Conservation (phyloP, 2,797 vertebrate species). For the Periophthalmus magnuspinnatus region DNA sequence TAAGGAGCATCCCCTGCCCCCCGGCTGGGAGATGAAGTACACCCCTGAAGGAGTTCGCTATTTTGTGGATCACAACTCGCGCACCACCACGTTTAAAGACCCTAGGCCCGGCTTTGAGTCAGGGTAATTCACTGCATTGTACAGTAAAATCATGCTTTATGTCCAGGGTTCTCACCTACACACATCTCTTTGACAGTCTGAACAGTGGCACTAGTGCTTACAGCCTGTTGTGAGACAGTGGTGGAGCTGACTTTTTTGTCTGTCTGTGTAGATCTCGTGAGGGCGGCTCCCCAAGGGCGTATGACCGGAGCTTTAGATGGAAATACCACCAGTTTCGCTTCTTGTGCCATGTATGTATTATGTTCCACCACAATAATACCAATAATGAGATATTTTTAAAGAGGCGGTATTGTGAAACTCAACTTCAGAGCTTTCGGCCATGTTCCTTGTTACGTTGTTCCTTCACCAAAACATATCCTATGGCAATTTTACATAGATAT, state of each 20-base stretch:
- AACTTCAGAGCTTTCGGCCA: too few relatives aligned
- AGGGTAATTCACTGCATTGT: constrained; percentile 75
- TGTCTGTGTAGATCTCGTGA: constrained; percentile 80
- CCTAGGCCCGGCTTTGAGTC: constrained; percentile 95
- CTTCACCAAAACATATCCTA: too few relatives aligned
- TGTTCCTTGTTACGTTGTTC: too few relatives aligned
- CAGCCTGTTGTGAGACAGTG: neutral
- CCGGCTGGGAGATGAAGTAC: constrained; percentile 99
- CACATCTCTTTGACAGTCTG: neutral
- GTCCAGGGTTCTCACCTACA: too few relatives aligned
- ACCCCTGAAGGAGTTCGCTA: constrained; percentile 94
- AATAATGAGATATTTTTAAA: neutral
- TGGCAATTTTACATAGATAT: too few relatives aligned
- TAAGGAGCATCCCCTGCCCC: constrained; percentile 94
- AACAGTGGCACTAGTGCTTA: neutral
- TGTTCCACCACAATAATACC: neutral
- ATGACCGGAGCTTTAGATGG: constrained; percentile 97
- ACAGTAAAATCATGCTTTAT: too few relatives aligned
- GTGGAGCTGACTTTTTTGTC: neutral
- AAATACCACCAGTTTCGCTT: constrained; percentile 99
- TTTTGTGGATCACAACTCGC: constrained; percentile 97
- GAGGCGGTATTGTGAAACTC: too few relatives aligned
- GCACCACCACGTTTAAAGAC: constrained; percentile 97
- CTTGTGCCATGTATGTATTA: constrained; percentile 91
- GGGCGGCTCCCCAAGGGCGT: constrained; percentile 90